Percentiles rank a stretch among this genome's conserved stretches.
Conservation (phyloP, 2,888 invertebrate genomes). For the Nomada goodeniana region DNA sequence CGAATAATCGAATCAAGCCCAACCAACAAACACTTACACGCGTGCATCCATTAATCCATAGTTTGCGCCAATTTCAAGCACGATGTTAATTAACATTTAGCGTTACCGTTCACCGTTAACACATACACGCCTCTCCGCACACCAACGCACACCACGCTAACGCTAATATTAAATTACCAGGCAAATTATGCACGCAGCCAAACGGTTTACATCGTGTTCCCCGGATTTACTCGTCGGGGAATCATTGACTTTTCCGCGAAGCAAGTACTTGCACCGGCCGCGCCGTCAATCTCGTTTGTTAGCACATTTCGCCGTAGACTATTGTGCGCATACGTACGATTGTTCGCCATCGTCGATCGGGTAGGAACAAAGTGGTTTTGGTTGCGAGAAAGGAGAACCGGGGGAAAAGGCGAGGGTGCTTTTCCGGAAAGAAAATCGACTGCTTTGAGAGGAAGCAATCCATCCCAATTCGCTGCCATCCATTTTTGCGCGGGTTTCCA, state of each 20-base stretch:
- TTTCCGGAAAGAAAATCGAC: neutral
- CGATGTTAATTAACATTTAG: constrained; percentile 35
- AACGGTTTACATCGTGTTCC: neutral
- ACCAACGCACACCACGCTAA: neutral
- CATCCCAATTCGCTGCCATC: neutral
- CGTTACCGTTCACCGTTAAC: constrained; percentile 22
- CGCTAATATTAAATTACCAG: constrained; percentile 41
- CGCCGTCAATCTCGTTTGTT: constrained; percentile 8
- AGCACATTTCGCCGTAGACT: neutral
- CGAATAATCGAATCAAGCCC: neutral
- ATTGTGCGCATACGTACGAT: neutral
- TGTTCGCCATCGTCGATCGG: too few species aligned
- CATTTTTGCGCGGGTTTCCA: neutral
- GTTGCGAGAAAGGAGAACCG: neutral
- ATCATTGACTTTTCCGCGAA: constrained; percentile 9
- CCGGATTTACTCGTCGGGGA: neutral
- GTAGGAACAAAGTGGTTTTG: constrained; percentile 8
- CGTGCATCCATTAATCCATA: constrained; percentile 13
- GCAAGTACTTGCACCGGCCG: neutral
- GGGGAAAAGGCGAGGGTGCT: neutral
- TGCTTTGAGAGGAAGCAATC: neutral
- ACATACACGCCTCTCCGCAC: neutral
- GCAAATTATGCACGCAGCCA: constrained; percentile 21
- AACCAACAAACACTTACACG: constrained; percentile 14
- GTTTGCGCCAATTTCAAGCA: neutral